Evolutionary conservation across 2,888 invertebrate species (phyloP), one percentile per base, ranked within the genome.

Genomic region (Cerastis leucographa): DNA sequence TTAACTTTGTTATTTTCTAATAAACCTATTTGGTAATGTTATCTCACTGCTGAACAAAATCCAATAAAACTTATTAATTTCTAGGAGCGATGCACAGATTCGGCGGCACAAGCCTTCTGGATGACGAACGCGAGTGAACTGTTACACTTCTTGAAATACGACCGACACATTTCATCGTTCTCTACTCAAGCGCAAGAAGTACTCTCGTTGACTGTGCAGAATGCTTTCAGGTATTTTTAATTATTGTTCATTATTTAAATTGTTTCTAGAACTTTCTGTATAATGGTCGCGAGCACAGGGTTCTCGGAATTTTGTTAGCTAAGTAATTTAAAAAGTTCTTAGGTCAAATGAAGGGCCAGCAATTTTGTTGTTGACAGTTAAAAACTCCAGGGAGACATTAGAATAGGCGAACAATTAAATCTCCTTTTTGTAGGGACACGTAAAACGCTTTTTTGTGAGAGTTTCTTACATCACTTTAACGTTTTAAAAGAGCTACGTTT

Each of bases 51-150:
- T 59, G 4, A 17, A 0, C 8, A 29, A 59, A 59, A 59, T 59
- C 17, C 3, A 17, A n/a, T 42, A 8, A 14, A 14, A 29, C 4
- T 56, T 44, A 14, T 51, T 70, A 9, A 40, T 61, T 66, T 95
- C 0, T 93, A 98, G 97, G 99, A 98, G 91, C 97, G 98, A 77
- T 98, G 98, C 93, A 97, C 98, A 81, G 99, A 99, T 92, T 98
- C 98, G 0, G 98, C 98, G 35, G 98, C 98, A 11, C 97, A 99
- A 88, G 98, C 99, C 1, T 98, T 99, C 91, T 99, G 99, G 99
- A 97, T 99, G 97, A 99, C 99, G 22, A 99, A 99, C 93, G 98
- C 99, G 19, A 99, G 99, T 61, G 99, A 99, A 96, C 97, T 99
- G 76, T 96, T 99, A 69, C 99, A 99, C 95, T 99, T 99, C 96